Base-by-base conservation (phyloP, 30 jellyfish, hydroid and myxozoan species). In the Clytia hemisphaerica region DNA sequence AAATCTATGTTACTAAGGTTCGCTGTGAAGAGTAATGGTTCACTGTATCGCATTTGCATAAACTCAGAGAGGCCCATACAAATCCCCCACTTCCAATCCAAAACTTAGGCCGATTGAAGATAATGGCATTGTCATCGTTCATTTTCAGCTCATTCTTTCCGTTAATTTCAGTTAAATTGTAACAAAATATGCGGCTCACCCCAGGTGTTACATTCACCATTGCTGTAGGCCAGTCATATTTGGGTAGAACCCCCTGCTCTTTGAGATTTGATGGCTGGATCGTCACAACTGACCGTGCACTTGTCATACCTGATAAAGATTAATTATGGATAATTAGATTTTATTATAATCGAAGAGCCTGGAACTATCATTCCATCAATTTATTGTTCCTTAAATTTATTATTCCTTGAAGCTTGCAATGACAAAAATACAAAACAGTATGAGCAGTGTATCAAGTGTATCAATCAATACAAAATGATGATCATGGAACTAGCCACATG, bases 121-220 rank as follows among this genome's bases (percentile, higher is more conserved):
- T 62, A 61, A 61, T 33, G 35, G 68, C 38, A 33, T 61, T 62
- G 25, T 61, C 75, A 14, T 61, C 75, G 38, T 61, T 62, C 6
- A 61, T 61, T 4, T 62, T 33, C 62, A 61, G 35, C 37, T 61
- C 68, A 30, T 30, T 62, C 38, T 61, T 61, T 61, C 75, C 33
- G 38, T 61, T 61, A 33, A 61, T 33, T 34, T 60, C 35, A 33
- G 21, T 61, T 60, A 60, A 54, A 50, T 60, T 54, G 3, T 60
- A 60, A 61, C 38, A 10, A 7, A 7, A 18, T 29, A 33, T 10
- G 67, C 38, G 35, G 38, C 38, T 15, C 14, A 36, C 38, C 12
- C 62, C 75, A 4, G 66, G 75, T 33, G 66, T 61, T 60, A 61
- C 76, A 63, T 63, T 63, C 19, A 63, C 76, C 76, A 63, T 32